Base-by-base conservation (phyloP, 2,888 invertebrate species). In the Oligia fasciuncula region DNA sequence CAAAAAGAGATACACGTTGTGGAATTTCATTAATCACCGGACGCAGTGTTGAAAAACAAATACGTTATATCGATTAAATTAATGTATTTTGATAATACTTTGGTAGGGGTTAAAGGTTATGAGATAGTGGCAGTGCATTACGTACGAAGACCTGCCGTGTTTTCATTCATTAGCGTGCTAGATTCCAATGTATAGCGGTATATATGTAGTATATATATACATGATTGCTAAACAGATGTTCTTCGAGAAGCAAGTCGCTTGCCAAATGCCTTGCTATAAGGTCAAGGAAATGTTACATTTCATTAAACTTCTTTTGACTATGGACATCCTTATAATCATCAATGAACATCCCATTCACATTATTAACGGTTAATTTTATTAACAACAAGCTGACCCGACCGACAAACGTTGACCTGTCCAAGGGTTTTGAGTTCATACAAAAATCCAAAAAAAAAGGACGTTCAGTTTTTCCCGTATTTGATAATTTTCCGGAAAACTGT, bases 21-120 rank as follows among this genome's bases (percentile, higher is more conserved):
- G 79, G 85, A 86, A 87, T 89, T 90, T 87, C 84, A 90, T 90
- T 86, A 90, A 88, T 89, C 85, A 89, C 74, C 68, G 73, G 51
- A 83, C 84, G 83, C 74, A 67, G 85, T 82, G 82, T 84, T 85
- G 87, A 90, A 90, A 81, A 89, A 87, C 88, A 87, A 88, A 88
- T 85, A 89, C 74, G 66, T 83, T 79, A 85, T 91, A 94, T 94
- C 93, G 88, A 88, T 83, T 88, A 91, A 92, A 94, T 94, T 93
- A 94, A 95, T 94, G 93, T 89, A 90, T 89, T 89, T 83, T 84
- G 93, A 93, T 94, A 94, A 92, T 91, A 90, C 87, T 88, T 83
- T 87, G 88, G 85, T 89, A 63, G 85, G 81, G 93, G 93, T 87
- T 90, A 94, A 94, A 95, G 95, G 94, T 94, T 93, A 91, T 73